Conservation (phyloP, 2,797 vertebrate species). For the Brachyalestes nurse region DNA sequence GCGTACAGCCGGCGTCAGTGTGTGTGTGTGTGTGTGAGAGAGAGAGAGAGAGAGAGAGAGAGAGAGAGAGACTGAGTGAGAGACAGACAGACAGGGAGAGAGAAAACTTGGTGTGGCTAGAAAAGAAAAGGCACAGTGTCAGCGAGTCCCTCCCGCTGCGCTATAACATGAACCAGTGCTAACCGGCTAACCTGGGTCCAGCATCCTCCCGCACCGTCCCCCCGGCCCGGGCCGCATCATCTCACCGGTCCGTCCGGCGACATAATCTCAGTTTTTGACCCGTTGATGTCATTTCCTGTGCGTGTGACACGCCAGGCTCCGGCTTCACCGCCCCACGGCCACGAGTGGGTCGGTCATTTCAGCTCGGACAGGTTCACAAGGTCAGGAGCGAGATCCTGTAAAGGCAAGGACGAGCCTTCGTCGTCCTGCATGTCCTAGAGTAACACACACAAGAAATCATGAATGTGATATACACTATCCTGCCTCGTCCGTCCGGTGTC, state of each 20-base stretch:
- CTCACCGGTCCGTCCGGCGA: conserved; percentile 70
- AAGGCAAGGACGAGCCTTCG: conserved; percentile 29
- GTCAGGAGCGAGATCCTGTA: conserved; percentile 59
- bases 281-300: conserved; percentile 85
- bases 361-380: conserved; percentile 65
- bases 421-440: conserved; percentile 23
- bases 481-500: conserved; percentile 47
- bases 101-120: conserved; percentile 71
- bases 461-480: conserved; percentile 62
- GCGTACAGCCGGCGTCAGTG: conserved; percentile 35
- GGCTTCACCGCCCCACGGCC: conserved; percentile 5
- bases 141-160: conserved; percentile 56
- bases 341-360: neutral
- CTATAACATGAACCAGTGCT: conserved; percentile 54
- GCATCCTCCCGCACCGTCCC: conserved; percentile 46
- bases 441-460: conserved; percentile 14
- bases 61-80: conserved; percentile 22
- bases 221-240: conserved; percentile 67
- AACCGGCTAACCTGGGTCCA: conserved; percentile 56
- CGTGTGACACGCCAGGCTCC: conserved; percentile 55
- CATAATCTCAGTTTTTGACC: conserved; percentile 74
- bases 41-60: neutral
- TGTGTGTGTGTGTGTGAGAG: conserved; percentile 40
- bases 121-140: conserved; percentile 51
- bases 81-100: conserved; percentile 32